Conservation (phyloP, 2,797 vertebrate genomes). For the Okamejei kenojei region DNA sequence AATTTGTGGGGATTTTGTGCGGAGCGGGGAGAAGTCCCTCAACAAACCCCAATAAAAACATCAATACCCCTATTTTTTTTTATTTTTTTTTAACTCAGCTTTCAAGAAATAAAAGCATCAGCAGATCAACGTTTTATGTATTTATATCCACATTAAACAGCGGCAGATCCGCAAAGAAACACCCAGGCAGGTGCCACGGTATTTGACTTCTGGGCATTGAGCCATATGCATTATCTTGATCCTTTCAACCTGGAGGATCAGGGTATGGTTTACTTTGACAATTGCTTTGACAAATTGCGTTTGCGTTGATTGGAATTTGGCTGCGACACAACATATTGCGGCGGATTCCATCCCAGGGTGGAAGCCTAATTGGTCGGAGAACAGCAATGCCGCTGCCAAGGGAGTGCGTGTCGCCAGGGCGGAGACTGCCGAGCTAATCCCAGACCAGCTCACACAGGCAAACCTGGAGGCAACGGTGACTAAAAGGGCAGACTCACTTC, state of each 20-base stretch:
- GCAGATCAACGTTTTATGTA: background rate
- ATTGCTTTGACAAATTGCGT: background rate
- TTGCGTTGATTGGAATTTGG: background rate
- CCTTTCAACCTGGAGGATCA: too few species aligned
- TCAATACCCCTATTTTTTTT: background rate
- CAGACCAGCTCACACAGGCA: background rate
- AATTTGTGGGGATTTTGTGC: too few species aligned
- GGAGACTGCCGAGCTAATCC: too few species aligned
- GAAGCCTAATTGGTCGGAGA: background rate
- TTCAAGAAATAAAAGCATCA: background rate
- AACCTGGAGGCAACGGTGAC: background rate
- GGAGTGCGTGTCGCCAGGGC: background rate
- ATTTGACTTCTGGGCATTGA: too few species aligned
- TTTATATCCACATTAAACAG: background rate
- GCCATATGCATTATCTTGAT: background rate
- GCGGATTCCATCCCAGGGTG: background rate
- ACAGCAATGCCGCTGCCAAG: background rate
- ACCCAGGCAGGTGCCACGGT: background rate
- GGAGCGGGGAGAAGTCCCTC: too few species aligned
- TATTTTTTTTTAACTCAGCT: background rate
- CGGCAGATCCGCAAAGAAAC: background rate
- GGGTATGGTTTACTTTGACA: background rate
- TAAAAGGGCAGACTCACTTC: background rate
- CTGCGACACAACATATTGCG: background rate
- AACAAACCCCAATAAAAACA: background rate